Base-by-base conservation (phyloP, 2,797 vertebrate genomes). In the Pipistrellus pygmaeus region DNA sequence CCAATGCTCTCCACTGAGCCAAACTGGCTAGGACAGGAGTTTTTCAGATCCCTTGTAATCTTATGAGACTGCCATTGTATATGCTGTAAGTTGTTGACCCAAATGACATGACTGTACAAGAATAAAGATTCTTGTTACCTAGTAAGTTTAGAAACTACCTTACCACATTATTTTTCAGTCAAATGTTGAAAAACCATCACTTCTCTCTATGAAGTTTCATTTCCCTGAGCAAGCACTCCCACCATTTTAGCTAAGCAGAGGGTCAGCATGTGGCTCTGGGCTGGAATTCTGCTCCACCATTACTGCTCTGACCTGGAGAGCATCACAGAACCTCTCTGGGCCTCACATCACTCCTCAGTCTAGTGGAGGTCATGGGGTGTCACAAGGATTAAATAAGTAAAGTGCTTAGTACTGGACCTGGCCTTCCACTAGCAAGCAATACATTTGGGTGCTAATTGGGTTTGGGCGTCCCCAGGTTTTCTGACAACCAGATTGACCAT, bases 111-210 rank as follows among this genome's bases (percentile, higher is more conserved):
- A 35, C 32, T 55, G 72, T 35, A 86, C 10, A 89, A 53, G 32
- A 64, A 57, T 30, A 72, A 85, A 5, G 55, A 69, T 81, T 73
- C 55, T 78, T 87, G 46, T 69, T 91, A 87, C 71, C 64, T 83
- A 71, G 38, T 71, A 85, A 92, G 77, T 92, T 92, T 90, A 92
- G 88, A 73, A 92, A 75, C 72, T 81, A n/a, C 69, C 78, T 57
- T 83, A 86, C 80, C 55, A 83, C 87, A 14, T 80, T 83, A 30
- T 88, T 91, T 83, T 90, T 86, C 18, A 81, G 81, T 57, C 21
- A 23, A 35, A 81, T 77, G 25, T 77, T 92, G 41, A 76, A 85
- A 95, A 86, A 69, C 35, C 27, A 77, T 38, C 18, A 38, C n/a
- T 9, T 23, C 53, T n/a, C 35, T 86, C 3, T 84, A 9, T 86